Base-by-base conservation (phyloP, 2,888 invertebrate species). In the Limnephilus auricula region DNA sequence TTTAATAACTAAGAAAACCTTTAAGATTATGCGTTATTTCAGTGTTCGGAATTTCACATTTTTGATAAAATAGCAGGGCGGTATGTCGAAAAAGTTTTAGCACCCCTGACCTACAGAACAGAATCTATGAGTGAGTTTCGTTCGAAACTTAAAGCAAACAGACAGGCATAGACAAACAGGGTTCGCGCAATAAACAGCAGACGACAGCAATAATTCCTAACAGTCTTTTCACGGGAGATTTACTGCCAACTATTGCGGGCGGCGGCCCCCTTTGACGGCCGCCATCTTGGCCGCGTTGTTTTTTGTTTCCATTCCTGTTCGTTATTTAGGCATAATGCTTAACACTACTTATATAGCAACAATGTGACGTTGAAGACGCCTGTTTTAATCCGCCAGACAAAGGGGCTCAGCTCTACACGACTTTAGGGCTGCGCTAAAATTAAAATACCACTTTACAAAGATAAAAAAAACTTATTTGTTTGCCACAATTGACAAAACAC, bases 211-310 rank as follows among this genome's bases (percentile, higher is more conserved):
- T 65, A 65, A 92, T 92, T 89, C 85, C 91, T 90, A 92, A 92
- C 92, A 92, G 79, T 92, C 90, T 90, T 90, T 92, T 92, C 92
- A 86, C 78, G 91, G 78, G 83, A 91, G 91, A 91, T 91, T 91
- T 91, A 91, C 91, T 80, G 89, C 85, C 40, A 80, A 34, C 84
- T 91, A 91, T 89, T 80, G 89, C 85, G 85, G 86, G 65, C 84
- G 89, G 91, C 91, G 83, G 65, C 65, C n/a, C 40, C 89, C 89
- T 91, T 91, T 91, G 91, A 91, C 30, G 90, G 90, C 40, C 37
- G 85, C 90, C 90, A 90, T 90, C 85, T 90, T 90, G 90, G 65
- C 25, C 32, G 45, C 50, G 50, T 86, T 83, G n/a, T 82, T 90
- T 90, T 90, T 90, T 90, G 90, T 90, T 79, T 90, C 79, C 90